These are phyloP conservation scores for Yasuhikotakia modesta DNA, from an alignment of 2,797 vertebrate genomes.

Conservation along the genomic window DNA sequence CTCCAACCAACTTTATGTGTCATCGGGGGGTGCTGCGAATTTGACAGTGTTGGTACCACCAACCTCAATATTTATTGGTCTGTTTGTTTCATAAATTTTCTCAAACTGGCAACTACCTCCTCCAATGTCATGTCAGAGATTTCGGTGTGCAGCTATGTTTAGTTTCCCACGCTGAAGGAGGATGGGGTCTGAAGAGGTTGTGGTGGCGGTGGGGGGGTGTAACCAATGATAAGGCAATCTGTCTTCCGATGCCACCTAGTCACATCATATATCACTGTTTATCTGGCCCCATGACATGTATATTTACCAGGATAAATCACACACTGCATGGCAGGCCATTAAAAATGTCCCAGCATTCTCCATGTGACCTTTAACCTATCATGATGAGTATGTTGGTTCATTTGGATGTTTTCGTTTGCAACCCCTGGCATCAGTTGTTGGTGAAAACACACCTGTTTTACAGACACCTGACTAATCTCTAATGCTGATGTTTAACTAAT, in stretches of 20 bases:
- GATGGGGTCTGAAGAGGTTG: conserved; percentile 54
- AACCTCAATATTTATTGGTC: background rate
- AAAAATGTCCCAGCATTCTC: conserved; percentile 29
- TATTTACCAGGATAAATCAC: conserved; percentile 69
- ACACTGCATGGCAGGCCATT: conserved; percentile 67
- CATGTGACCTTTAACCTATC: conserved; percentile 22
- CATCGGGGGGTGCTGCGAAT: conserved; percentile 19
- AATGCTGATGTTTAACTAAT: too few relatives aligned
- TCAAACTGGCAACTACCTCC: conserved; percentile 58
- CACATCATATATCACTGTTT: conserved; percentile 64
- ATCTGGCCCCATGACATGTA: conserved; percentile 61
- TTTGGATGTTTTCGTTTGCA: conserved; percentile 21
- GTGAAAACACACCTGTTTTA: too few relatives aligned
- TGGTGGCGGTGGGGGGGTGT: conserved; percentile 41
- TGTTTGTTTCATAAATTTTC: conserved; percentile 6
- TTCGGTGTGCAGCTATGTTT: conserved; percentile 45
- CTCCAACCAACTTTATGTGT: conserved; percentile 56
- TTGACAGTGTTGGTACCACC: conserved; percentile 2
- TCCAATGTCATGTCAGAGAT: conserved; percentile 64
- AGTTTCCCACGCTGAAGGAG: conserved; percentile 70
- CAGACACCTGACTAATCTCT: too few relatives aligned
- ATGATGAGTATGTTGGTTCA: conserved; percentile 12
- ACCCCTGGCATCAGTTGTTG: background rate
- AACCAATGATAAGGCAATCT: conserved; percentile 62
- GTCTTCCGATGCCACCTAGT: conserved; percentile 61